A percentile compares a stretch with the other conserved stretches of the same genome.
Evolutionary conservation across 2,888 invertebrate genomes (phyloP).

Genomic region (Drosophila buzzatii): DNA sequence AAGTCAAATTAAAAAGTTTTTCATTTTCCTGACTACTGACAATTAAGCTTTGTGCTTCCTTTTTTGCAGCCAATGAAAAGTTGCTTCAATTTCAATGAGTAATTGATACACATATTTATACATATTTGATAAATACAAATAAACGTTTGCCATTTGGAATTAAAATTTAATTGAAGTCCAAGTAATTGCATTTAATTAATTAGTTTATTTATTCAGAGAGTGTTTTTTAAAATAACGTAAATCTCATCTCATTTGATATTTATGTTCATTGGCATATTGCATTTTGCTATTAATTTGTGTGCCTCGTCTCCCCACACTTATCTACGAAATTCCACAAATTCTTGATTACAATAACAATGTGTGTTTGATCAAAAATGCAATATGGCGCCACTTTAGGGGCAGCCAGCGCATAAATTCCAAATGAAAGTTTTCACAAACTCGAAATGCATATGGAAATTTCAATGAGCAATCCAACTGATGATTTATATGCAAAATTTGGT

Average conservation of each 20-base stretch:
- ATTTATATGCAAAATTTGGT: constrained; percentile 25
- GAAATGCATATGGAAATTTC: constrained; percentile 18
- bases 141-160: background rate
- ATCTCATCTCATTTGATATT: background rate
- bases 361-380: constrained; percentile 32
- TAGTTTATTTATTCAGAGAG: constrained; percentile 5
- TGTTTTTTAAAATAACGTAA: background rate
- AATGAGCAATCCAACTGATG: constrained; percentile 9
- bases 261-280: background rate
- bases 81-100: background rate
- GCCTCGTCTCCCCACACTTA: background rate
- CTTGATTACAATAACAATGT: constrained; percentile 18
- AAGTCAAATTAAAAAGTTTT: background rate
- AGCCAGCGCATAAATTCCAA: constrained; percentile 19
- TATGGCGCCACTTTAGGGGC: constrained; percentile 5
- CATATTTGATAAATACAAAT: background rate
- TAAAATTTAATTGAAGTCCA: background rate
- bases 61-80: background rate
- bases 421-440: constrained; percentile 25
- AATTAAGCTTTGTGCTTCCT: background rate
- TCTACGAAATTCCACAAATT: constrained; percentile 3
- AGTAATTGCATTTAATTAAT: background rate
- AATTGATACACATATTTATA: background rate
- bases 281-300: constrained; percentile 8
- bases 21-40: background rate